Conservation (phyloP, 2,113 vertebrate species). For the Hyperoodon ampullatus region DNA sequence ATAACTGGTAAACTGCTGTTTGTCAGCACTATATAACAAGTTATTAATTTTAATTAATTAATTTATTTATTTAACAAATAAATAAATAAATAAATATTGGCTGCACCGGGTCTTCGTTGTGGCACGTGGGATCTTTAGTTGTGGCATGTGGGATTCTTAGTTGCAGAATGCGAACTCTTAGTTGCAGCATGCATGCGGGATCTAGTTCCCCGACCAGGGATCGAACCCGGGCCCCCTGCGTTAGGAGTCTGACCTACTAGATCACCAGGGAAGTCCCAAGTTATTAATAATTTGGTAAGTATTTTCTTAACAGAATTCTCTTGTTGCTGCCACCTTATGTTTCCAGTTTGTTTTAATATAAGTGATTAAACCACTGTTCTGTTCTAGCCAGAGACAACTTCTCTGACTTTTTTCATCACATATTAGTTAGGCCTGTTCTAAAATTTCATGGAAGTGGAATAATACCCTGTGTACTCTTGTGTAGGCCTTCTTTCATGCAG, state of each 20-base stretch:
- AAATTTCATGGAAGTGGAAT: neutral
- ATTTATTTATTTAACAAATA: no score
- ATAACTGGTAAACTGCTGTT: neutral
- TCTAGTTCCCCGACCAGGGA: no score
- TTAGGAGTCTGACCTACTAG: no score
- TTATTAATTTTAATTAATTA: neutral
- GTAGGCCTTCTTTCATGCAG: neutral
- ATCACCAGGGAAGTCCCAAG: no score
- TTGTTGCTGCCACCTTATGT: neutral
- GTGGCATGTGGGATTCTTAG: no score
- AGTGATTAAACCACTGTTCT: neutral
- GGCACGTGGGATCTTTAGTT: no score
- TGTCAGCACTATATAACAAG: neutral
- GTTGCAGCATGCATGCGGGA: no score
- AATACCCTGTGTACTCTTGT: neutral
- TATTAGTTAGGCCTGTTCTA: neutral
- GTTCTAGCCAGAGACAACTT: neutral
- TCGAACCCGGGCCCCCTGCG: no score
- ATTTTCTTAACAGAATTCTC: neutral
- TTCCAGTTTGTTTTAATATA: neutral
- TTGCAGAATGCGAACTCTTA: no score
- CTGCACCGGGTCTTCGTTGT: no score
- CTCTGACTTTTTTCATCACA: neutral
- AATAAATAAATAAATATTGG: no score
- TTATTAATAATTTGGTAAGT: neutral